Evolutionary conservation across 2,113 vertebrate species (phyloP), one percentile per base, ranked within the genome.

Genomic region (Ranitomeya variabilis): DNA sequence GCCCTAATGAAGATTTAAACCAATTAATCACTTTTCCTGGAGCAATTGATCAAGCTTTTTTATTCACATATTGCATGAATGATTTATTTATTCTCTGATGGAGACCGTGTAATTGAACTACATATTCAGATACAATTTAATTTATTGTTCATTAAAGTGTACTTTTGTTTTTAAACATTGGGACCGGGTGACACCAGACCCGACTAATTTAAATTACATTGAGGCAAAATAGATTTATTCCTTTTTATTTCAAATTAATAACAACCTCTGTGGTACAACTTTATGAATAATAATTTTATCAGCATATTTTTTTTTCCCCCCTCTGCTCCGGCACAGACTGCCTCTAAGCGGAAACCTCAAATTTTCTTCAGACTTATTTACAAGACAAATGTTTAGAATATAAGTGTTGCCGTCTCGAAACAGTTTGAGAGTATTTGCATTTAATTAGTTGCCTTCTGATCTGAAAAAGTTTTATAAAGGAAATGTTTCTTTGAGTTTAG

Each of bases 191-290:
- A 91, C 78, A 91, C 23, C 26, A 90, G 89, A 64, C 90, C 7
- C 51, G 91, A 88, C 45, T 90, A 93, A 92, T 2, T 90, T 31
- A 91, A 93, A 90, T 87, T 90, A 79, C 59, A 88, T 37, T 86
- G 64, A 90, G 90, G 80, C 90, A 90, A 91, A 92, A 91, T 11
- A 64, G 86, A 85, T 87, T 91, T 3, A 91, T 92, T 92, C 89
- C 60, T 91, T 11, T 86, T 66, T 86, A 77, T 89, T 86, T 87
- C 90, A 89, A 92, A 89, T 81, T 89, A 90, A 90, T 51, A 37
- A 77, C 23, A 84, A 83, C 51, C 90, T 92, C 76, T 23, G 60
- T 9, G 54, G 3, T 90, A 89, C 86, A 86, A 91, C 80, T 26
- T 89, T 85, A 91, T 73, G 62, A 23, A 87, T 87, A 90, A 86